phyloP scores from a whole-genome alignment of 2,888 invertebrate species.

The Ichneumon xanthorius region DNA sequence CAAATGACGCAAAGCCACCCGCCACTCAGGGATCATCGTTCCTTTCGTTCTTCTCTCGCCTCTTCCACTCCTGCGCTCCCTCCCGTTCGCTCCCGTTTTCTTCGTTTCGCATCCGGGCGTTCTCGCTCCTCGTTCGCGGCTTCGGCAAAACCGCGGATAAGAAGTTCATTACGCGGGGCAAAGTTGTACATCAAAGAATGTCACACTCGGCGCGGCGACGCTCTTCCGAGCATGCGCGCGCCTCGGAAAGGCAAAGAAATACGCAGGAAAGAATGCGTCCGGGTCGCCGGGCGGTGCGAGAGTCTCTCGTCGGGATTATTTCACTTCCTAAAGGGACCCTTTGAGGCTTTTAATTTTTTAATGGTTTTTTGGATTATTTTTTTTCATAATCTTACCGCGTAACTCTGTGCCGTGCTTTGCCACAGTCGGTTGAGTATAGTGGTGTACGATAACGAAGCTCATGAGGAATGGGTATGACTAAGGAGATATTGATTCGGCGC shows the following conservation, averaged over 20 bases:
- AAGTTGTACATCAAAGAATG: conserved; percentile 67
- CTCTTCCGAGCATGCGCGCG: conserved; percentile 37
- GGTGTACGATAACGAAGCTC: not conserved
- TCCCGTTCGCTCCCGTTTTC: conserved; percentile 22
- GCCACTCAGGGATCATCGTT: conserved; percentile 61
- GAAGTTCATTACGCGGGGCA: conserved; percentile 64
- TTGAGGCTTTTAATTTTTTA: not conserved
- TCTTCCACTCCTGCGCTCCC: conserved; percentile 19
- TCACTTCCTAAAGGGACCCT: not conserved
- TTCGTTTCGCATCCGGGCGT: not conserved
- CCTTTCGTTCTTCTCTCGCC: conserved; percentile 42
- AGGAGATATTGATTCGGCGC: not conserved
- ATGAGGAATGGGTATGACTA: not conserved
- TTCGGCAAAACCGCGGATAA: conserved; percentile 59
- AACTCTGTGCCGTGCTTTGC: not conserved
- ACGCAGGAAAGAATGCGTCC: conserved; percentile 14
- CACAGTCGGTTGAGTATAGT: not conserved
- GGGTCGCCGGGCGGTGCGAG: not conserved
- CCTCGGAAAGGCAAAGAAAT: not conserved
- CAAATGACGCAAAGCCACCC: conserved; percentile 67
- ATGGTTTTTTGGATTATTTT: not conserved
- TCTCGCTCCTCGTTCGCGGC: conserved; percentile 18
- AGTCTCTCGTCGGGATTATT: not conserved
- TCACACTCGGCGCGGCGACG: conserved; percentile 59
- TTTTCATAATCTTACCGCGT: not conserved